A percentile compares a stretch with the other conserved stretches of the same genome.
Evolutionary conservation across 1,140 invertebrate species (phyloP).

Genomic region (Rhopalosiphum padi): DNA sequence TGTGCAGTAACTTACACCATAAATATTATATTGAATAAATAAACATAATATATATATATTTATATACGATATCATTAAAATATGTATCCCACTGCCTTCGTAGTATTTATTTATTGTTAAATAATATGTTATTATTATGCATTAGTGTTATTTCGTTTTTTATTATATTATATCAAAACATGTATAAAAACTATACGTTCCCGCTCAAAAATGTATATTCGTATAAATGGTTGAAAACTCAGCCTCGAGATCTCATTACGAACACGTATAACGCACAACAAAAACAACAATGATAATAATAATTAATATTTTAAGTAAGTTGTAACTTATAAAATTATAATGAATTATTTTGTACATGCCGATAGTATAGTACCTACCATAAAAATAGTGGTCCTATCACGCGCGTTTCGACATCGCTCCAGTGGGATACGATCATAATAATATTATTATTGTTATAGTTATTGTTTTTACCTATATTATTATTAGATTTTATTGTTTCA

Average conservation of each 20-base stretch:
- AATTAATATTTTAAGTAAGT: neutral
- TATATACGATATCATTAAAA: neutral
- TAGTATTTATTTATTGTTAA: neutral
- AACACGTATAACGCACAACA: neutral
- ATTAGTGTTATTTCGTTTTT: neutral
- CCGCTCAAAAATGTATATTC: slow-evolving; percentile 7
- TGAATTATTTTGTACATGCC: neutral
- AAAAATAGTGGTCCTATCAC: neutral
- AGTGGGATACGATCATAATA: neutral
- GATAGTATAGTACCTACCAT: neutral
- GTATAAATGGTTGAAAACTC: neutral
- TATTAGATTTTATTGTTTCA: neutral
- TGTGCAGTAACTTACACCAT: neutral
- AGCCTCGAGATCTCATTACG: neutral
- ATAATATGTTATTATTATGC: neutral
- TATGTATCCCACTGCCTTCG: neutral
- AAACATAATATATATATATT: neutral
- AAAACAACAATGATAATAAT: neutral
- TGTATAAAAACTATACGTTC: neutral
- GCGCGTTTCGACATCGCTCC: neutral
- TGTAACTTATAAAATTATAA: neutral
- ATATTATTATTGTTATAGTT: neutral
- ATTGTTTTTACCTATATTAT: neutral
- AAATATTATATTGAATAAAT: neutral
- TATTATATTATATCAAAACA: neutral